Conservation (phyloP, 2,797 vertebrate genomes). For the Otus scops region DNA sequence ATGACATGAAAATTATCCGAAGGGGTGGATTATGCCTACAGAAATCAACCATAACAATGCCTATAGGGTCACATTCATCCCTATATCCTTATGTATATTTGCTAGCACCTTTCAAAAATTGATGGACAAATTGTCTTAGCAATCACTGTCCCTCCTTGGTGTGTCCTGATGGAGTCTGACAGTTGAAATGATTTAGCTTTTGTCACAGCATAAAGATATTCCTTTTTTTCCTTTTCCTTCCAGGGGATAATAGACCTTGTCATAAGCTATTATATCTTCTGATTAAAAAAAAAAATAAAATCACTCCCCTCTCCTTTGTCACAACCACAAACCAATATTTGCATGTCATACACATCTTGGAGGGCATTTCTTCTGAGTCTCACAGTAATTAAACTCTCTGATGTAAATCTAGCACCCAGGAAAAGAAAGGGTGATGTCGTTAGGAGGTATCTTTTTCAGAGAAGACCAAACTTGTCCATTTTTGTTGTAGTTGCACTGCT, state of each 20-base stretch:
- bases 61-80: background rate
- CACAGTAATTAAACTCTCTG: background rate
- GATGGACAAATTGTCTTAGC: conserved; percentile 1
- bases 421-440: background rate
- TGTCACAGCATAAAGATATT: conserved; percentile 15
- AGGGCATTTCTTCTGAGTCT: background rate
- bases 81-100: background rate
- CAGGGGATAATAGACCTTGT: conserved; percentile 56
- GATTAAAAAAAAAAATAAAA: background rate
- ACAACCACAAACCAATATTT: conserved; percentile 6
- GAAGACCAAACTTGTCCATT: background rate
- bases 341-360: background rate
- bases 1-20: background rate
- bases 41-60: background rate
- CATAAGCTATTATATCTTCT: conserved; percentile 42
- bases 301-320: background rate
- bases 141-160: background rate
- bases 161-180: background rate
- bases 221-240: conserved; percentile 18
- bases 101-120: background rate
- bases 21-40: background rate
- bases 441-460: background rate
- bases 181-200: conserved; percentile 41
- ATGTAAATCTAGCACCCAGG: background rate
- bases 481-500: background rate